Percentiles rank a stretch among this genome's conserved stretches.
Conservation (phyloP, 2,113 vertebrate species). For the Dolichallabes microphthalmus region DNA sequence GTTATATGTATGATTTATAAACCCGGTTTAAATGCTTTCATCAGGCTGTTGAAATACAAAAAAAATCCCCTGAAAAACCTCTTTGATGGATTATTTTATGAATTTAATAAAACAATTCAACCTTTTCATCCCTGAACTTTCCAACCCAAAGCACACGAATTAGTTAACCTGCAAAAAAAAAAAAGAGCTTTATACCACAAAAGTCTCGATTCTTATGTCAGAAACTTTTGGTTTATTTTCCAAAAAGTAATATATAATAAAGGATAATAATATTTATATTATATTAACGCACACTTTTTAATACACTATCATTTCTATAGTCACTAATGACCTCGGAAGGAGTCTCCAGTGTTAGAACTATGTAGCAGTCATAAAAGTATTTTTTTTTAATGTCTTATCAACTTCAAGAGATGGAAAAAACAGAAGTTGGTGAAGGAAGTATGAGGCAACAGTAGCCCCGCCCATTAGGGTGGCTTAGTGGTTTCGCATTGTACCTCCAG, state of each 20-base stretch:
- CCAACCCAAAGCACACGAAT: neutral
- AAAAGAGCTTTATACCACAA: neutral
- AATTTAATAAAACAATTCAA: neutral
- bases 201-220: neutral
- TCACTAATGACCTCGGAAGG: neutral
- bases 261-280: neutral
- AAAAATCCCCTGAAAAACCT: neutral
- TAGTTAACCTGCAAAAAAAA: neutral
- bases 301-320: neutral
- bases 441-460: neutral
- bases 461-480: neutral
- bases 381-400: neutral
- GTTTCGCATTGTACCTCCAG: too few relatives aligned
- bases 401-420: neutral
- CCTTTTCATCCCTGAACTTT: neutral
- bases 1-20: neutral
- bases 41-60: neutral
- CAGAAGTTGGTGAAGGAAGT: neutral
- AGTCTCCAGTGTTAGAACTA: neutral
- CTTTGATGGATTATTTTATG: neutral
- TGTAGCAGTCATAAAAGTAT: neutral
- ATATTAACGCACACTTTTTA: neutral
- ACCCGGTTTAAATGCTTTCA: neutral
- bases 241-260: neutral
- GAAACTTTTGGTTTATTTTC: neutral